Evolutionary conservation across 2,888 invertebrate species (phyloP), one percentile per base, ranked within the genome.

Genomic region (Nymphalis polychloros): DNA sequence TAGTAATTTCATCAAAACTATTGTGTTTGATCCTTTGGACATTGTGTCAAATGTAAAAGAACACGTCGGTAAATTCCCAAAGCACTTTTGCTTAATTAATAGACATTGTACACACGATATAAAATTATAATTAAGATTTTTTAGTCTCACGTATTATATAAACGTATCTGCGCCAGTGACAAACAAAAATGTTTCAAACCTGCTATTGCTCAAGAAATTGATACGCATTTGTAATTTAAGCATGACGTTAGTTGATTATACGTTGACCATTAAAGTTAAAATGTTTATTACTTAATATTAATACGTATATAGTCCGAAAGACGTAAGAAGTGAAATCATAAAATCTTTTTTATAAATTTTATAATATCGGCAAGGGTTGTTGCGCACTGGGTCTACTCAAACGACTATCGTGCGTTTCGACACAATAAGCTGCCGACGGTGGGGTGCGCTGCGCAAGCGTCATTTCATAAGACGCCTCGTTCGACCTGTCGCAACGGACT

Each of bases 401-500:
- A 85, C 88, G 60, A 63, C 64, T 70, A 53, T 50, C 60, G 85
- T 85, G 83, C 81, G 83, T 92, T 91, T 90, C 92, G 85, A 87
- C 89, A 92, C 86, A 85, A 84, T 87, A 84, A 78, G 77, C 79
- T 81, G 85, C 78, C 82, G 86, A 78, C 86, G 85, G 86, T 85
- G 76, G 76, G 86, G 86, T 88, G 84, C 78, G 85, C 90, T 92
- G 88, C 90, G 91, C 91, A 91, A 92, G 90, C 88, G 88, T 76
- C 82, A 84, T 92, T 92, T 90, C 91, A 92, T 89, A 92, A 92
- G 91, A 89, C 88, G 84, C 84, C 78, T 88, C 86, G 83, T 83
- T 86, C 86, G 88, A 89, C 87, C 90, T 92, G 90, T 91, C 88
- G 92, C 90, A 92, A 92, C 79, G 85, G 83, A 83, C 88, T 89